Evolutionary conservation across 2,888 invertebrate species (phyloP), one percentile per base, ranked within the genome.

Genomic region (Nymphalis polychloros): DNA sequence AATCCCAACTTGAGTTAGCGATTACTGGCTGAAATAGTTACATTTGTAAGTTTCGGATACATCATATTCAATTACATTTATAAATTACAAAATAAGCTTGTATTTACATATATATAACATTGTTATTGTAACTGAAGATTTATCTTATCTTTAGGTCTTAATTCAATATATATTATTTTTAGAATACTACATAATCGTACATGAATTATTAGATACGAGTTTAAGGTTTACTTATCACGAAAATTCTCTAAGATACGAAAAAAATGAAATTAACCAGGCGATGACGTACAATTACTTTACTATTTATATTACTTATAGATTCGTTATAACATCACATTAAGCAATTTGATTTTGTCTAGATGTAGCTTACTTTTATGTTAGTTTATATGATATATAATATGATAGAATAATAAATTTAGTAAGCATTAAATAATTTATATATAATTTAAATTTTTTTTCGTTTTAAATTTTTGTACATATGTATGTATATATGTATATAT

Each of bases 141-240:
- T 53, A 8, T 19, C 1, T 19, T 35, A 62, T 55, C 31, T 55
- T 49, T 62, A 66, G 57, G 41, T 46, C 48, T 19, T 48, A n/a
- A 35, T 48, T 35, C 20, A 8, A 47, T 66, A 53, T 66, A 48
- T 41, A 55, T 19, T 19, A 3, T 7, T 31, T 31, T 35, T 55
- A 61, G 47, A 55, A 59, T 52, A 52, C 17, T 61, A 6, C 2
- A 23, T 19, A 47, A 69, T 67, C 71, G 72, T 72, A 71, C 72
- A 71, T 72, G 64, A 72, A 72, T 72, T 72, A 71, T 71, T 70
- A 67, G 68, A 72, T 67, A 64, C 68, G 72, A 70, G 72, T 71
- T 65, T 62, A 48, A 49, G 23, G 60, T 60, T n/a, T 62, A 49
- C 31, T 57, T 60, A 50, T 55, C n/a, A 55, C 41, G 31, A 53